These are phyloP conservation scores for Branchinecta sandiegonensis DNA, from an alignment of 2,888 invertebrate species.

Conservation along the genomic window DNA sequence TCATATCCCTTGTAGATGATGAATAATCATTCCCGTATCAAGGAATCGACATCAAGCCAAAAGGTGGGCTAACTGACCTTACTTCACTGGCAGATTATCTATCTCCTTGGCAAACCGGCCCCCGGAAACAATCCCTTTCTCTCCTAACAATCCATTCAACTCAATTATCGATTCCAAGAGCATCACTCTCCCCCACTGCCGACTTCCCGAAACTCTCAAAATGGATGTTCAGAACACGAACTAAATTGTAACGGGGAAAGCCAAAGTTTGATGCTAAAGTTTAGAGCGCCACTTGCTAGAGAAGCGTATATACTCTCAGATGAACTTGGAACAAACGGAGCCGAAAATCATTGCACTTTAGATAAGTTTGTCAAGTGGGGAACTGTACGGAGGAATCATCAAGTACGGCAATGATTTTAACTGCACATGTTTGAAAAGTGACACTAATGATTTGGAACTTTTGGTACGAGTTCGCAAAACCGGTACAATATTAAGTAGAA, in stretches of 20 bases:
- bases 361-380: not conserved
- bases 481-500: too few species aligned
- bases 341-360: slow-evolving; percentile 13
- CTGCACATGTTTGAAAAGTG: too few species aligned
- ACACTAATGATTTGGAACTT: too few species aligned
- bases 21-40: too few species aligned
- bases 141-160: not conserved
- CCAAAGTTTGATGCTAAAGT: slow-evolving; percentile 13
- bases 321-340: not conserved
- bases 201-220: not conserved
- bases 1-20: too few species aligned
- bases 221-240: not conserved
- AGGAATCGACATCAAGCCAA: too few species aligned
- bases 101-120: too few species aligned
- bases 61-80: too few species aligned
- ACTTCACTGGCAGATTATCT: too few species aligned
- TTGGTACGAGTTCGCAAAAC: too few species aligned
- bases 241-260: not conserved
- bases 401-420: too few species aligned
- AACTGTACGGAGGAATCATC: too few species aligned
- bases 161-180: not conserved
- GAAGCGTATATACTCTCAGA: not conserved
- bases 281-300: slow-evolving; percentile 7
- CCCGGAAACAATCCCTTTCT: not conserved
- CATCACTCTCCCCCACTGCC: not conserved